Conservation (phyloP, 2,888 invertebrate genomes). For the Lathronympha strigana region DNA sequence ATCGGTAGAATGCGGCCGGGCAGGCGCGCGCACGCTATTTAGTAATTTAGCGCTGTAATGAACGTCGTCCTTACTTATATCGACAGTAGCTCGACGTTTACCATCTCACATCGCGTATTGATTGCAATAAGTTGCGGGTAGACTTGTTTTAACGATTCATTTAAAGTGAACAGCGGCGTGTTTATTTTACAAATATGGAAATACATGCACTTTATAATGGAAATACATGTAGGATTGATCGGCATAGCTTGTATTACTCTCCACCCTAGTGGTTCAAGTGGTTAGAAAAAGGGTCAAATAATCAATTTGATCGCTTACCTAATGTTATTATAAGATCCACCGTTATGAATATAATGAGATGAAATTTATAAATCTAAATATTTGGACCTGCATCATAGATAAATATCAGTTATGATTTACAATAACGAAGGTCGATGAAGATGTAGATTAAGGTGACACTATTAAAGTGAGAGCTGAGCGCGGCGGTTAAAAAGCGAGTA, state of each 20-base stretch:
- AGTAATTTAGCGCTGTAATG: slow-evolving; percentile 70
- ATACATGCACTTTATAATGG: no score
- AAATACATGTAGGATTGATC: no score
- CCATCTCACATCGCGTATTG: slow-evolving; percentile 20
- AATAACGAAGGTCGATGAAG: slow-evolving; percentile 55
- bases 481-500: slow-evolving; percentile 61
- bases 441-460: slow-evolving; percentile 61
- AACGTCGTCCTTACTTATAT: slow-evolving; percentile 50
- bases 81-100: slow-evolving; percentile 40
- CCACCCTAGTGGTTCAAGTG: no score
- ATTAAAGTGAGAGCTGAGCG: slow-evolving; percentile 54
- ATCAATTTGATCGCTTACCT: no score
- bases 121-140: background rate
- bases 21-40: slow-evolving; percentile 63
- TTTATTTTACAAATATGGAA: no score
- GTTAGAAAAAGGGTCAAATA: no score
- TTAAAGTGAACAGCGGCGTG: no score
- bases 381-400: slow-evolving; percentile 53
- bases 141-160: background rate
- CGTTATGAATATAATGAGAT: slow-evolving; percentile 34
- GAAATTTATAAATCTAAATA: slow-evolving; percentile 42
- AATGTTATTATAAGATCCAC: background rate
- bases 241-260: no score
- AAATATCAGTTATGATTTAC: slow-evolving; percentile 50
- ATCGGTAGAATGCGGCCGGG: slow-evolving; percentile 62